Percentiles rank a stretch among this genome's conserved stretches.
These are phyloP conservation scores for Hyla sarda DNA, from an alignment of 2,113 vertebrate species.

Conservation along the genomic window DNA sequence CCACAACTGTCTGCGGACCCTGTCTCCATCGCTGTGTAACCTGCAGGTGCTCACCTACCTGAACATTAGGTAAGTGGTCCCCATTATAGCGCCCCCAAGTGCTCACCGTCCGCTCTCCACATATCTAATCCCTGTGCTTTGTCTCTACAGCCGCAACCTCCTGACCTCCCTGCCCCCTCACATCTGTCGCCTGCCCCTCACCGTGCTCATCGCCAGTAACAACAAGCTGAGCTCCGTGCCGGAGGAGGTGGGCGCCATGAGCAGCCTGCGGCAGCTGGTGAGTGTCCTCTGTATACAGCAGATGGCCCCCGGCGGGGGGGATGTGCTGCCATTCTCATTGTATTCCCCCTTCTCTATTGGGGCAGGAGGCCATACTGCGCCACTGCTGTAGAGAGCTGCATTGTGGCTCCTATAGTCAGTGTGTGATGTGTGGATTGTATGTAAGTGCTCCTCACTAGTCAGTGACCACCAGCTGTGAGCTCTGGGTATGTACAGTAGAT, in stretches of 20 bases:
- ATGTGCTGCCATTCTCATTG: too few relatives aligned
- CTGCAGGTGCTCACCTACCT: conserved; percentile 92
- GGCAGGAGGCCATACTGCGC: too few relatives aligned
- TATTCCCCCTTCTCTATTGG: too few relatives aligned
- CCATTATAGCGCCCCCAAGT: too few relatives aligned
- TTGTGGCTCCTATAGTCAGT: too few relatives aligned
- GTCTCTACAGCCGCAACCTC: conserved; percentile 85
- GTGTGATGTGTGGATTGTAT: too few relatives aligned
- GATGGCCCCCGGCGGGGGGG: too few relatives aligned
- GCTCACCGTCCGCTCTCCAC: not conserved
- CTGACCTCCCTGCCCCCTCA: conserved; percentile 81
- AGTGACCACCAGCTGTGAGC: too few relatives aligned
- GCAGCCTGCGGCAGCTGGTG: conserved; percentile 88
- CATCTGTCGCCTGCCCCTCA: conserved; percentile 87
- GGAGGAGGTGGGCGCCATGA: conserved; percentile 77
- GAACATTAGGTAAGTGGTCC: conserved; percentile 73
- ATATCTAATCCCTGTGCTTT: not conserved
- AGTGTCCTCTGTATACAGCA: conserved; percentile 20
- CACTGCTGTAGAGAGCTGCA: too few relatives aligned
- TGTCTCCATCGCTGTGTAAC: conserved; percentile 81
- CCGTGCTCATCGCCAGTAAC: conserved; percentile 90
- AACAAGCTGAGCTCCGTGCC: conserved; percentile 86
- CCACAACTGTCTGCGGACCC: conserved; percentile 89
- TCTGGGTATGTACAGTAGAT: too few relatives aligned
- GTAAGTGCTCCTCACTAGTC: too few relatives aligned